These are phyloP conservation scores for Aradophagus sp. DNA, from an alignment of 1,140 invertebrate genomes.

Conservation along the genomic window DNA sequence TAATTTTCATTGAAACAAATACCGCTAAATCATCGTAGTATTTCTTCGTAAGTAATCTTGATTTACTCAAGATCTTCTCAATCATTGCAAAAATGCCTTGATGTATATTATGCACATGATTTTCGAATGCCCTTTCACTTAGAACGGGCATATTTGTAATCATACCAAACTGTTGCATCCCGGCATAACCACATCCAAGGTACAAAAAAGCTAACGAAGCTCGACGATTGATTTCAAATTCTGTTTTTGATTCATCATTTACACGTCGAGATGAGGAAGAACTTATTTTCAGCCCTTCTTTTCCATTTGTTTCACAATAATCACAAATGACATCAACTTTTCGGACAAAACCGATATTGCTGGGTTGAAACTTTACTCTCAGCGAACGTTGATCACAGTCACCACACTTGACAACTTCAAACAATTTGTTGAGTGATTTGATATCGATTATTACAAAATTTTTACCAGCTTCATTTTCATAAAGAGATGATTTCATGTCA, in stretches of 20 bases:
- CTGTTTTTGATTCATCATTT: conserved; percentile 3
- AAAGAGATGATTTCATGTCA: not conserved
- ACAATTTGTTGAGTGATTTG: conserved; percentile 5
- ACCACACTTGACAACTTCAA: conserved; percentile 11
- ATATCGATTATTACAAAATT: conserved; percentile 8
- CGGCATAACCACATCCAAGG: conserved; percentile 17
- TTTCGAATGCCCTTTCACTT: not conserved
- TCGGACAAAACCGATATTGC: conserved; percentile 7
- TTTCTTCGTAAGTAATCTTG: conserved; percentile 6
- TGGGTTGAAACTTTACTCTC: conserved; percentile 1
- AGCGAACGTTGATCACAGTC: conserved; percentile 5
- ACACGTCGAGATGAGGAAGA: conserved; percentile 8
- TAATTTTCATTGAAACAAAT: conserved; percentile 6
- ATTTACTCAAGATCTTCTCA: conserved; percentile 3
- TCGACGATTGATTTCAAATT: conserved; percentile 9
- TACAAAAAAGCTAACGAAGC: conserved; percentile 13
- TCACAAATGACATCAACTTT: conserved; percentile 5
- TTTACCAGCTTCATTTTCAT: no score
- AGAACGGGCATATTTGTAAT: conserved; percentile 10
- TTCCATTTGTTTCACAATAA: conserved; percentile 3
- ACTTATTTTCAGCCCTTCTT: conserved; percentile 5
- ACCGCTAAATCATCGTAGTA: conserved; percentile 8
- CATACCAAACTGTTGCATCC: conserved; percentile 18
- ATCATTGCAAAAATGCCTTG: conserved; percentile 12
- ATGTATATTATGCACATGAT: conserved; percentile 3